Conservation (phyloP, 92 coral and sea anemone genomes). For the Nematostella vectensis region DNA sequence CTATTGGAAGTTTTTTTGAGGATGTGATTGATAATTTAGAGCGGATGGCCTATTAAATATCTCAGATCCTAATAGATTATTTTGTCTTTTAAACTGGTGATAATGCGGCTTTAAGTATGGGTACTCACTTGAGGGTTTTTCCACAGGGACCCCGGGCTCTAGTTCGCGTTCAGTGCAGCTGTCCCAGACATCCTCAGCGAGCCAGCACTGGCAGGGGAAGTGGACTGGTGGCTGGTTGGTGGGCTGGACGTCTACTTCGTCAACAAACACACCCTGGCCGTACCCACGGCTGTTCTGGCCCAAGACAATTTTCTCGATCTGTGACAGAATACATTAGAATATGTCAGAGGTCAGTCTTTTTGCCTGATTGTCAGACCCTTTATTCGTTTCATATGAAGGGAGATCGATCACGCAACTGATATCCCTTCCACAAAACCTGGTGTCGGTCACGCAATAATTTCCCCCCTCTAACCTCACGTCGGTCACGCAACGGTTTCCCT, state of each 20-base stretch:
- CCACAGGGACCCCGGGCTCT: slow-evolving; percentile 58
- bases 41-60: too few relatives aligned
- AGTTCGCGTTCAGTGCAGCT: slow-evolving; percentile 71
- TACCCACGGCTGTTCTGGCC: slow-evolving; percentile 86
- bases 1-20: too few relatives aligned
- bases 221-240: slow-evolving; percentile 31
- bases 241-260: slow-evolving; percentile 56
- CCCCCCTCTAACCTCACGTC: too few relatives aligned
- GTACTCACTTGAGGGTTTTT: slow-evolving; percentile 66
- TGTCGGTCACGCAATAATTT: too few relatives aligned
- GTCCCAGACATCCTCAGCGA: slow-evolving; percentile 89
- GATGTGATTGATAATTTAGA: too few relatives aligned
- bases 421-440: not conserved
- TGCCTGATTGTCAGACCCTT: not conserved
- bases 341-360: not conserved
- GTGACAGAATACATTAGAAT: too few relatives aligned
- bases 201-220: slow-evolving; percentile 80
- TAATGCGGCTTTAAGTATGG: too few relatives aligned
- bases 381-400: too few relatives aligned
- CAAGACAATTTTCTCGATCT: slow-evolving; percentile 72
- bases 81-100: too few relatives aligned
- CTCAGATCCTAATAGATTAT: too few relatives aligned
- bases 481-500: too few relatives aligned
- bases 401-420: not conserved
- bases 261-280: slow-evolving; percentile 80